These are phyloP conservation scores for Andrena marginata DNA, from an alignment of 2,888 invertebrate species.

Conservation along the genomic window DNA sequence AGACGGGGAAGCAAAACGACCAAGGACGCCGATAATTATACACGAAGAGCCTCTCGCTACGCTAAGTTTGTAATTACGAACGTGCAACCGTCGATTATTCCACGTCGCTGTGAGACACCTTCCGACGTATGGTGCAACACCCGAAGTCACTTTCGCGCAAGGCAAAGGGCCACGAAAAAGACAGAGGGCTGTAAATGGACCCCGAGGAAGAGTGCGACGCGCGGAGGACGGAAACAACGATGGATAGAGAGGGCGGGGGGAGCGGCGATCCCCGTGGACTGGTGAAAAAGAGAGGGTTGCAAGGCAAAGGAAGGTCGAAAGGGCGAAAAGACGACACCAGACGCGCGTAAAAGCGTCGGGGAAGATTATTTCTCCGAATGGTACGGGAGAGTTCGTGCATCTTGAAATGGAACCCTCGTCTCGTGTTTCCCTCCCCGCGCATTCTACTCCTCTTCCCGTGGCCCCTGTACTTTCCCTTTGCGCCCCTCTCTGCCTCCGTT, in stretches of 20 bases:
- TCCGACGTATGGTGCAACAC: conserved; percentile 22
- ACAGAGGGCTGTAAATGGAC: conserved; percentile 34
- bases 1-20: no score
- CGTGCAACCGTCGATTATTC: conserved; percentile 44
- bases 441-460: neutral
- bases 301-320: conserved; percentile 50
- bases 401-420: conserved; percentile 59
- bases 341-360: conserved; percentile 65
- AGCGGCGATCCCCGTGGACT: conserved; percentile 35
- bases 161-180: conserved; percentile 46
- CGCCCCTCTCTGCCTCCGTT: conserved; percentile 1
- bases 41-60: neutral
- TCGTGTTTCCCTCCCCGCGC: conserved; percentile 28
- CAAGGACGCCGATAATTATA: conserved; percentile 19
- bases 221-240: conserved; percentile 25
- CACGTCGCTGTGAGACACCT: conserved; percentile 24
- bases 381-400: conserved; percentile 54
- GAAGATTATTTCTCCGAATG: conserved; percentile 71
- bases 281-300: conserved; percentile 27
- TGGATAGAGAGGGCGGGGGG: conserved; percentile 12
- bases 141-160: conserved; percentile 16
- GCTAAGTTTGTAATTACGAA: neutral
- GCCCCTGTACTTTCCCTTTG: conserved; percentile 13
- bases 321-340: conserved; percentile 63
- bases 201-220: conserved; percentile 22